A percentile compares a stretch with the other conserved stretches of the same genome.
Conservation (phyloP, 2,888 invertebrate genomes). For the Caenorhabditis sinica region DNA sequence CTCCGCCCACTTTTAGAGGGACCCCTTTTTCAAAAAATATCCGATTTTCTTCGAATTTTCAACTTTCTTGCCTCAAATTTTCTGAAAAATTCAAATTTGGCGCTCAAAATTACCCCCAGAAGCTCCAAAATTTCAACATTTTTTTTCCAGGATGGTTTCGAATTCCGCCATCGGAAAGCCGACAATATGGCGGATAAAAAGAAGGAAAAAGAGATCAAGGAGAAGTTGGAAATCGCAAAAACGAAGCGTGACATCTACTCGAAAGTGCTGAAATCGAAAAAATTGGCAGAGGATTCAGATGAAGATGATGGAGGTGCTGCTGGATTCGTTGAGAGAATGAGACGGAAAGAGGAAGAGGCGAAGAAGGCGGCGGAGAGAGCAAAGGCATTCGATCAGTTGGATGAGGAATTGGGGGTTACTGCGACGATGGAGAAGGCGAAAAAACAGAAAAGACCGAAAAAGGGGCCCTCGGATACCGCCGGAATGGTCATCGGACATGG, state of each 20-base stretch:
- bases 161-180: conserved; percentile 85
- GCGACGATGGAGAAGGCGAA: conserved; percentile 91
- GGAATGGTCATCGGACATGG: conserved; percentile 93
- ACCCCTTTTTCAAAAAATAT: background rate
- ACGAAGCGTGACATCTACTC: conserved; percentile 90
- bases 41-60: no score
- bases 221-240: conserved; percentile 89
- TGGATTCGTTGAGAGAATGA: conserved; percentile 91
- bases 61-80: no score
- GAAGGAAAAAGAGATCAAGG: conserved; percentile 90
- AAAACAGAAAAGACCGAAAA: conserved; percentile 82
- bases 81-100: no score
- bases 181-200: conserved; percentile 87
- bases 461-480: conserved; percentile 76
- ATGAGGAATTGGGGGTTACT: conserved; percentile 93
- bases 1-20: no score
- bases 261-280: conserved; percentile 77
- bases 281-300: conserved; percentile 79
- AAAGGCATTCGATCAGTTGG: conserved; percentile 94
- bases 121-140: no score
- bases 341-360: conserved; percentile 90
- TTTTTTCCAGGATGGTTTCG: conserved; percentile 83
- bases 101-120: no score
- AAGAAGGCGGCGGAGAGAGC: conserved; percentile 92
- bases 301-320: conserved; percentile 72